Conservation (phyloP, 2,113 vertebrate species). For the Dipodomys stephensi region DNA sequence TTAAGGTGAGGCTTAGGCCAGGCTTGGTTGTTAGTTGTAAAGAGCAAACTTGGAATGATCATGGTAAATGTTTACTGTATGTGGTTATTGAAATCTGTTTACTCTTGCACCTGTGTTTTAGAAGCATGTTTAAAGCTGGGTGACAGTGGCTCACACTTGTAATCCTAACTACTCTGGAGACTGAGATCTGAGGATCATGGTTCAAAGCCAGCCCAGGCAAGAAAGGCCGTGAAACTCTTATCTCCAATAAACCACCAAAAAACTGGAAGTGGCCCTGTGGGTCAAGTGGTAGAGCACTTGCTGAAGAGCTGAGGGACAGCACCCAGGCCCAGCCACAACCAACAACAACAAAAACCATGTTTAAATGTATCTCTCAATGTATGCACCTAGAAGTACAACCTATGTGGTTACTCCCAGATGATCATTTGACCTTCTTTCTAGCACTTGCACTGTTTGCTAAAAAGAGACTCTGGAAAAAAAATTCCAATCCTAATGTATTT, state of each 20-base stretch:
- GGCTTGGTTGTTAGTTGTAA: background rate
- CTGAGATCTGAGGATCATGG: no score
- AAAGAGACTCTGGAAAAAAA: slow-evolving; percentile 5
- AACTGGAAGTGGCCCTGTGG: no score
- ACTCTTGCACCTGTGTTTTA: slow-evolving; percentile 28
- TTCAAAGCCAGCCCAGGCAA: no score
- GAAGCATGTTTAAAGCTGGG: background rate
- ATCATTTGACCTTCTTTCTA: slow-evolving; percentile 23
- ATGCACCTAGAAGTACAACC: background rate
- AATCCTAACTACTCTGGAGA: no score
- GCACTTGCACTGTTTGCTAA: background rate
- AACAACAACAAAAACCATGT: background rate
- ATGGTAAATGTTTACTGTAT: slow-evolving; percentile 28
- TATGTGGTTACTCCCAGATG: slow-evolving; percentile 8
- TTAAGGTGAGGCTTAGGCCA: background rate
- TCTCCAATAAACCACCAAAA: no score
- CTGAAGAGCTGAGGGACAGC: no score
- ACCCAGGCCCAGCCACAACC: no score
- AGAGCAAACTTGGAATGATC: slow-evolving; percentile 21
- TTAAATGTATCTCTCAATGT: background rate
- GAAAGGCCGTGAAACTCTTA: no score
- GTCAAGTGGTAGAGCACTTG: no score
- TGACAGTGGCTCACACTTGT: no score
- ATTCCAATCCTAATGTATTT: background rate
- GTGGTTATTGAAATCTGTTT: slow-evolving; percentile 44